phyloP scores from a whole-genome alignment of 2,113 vertebrate genomes.

The Megaceryle torquata region DNA sequence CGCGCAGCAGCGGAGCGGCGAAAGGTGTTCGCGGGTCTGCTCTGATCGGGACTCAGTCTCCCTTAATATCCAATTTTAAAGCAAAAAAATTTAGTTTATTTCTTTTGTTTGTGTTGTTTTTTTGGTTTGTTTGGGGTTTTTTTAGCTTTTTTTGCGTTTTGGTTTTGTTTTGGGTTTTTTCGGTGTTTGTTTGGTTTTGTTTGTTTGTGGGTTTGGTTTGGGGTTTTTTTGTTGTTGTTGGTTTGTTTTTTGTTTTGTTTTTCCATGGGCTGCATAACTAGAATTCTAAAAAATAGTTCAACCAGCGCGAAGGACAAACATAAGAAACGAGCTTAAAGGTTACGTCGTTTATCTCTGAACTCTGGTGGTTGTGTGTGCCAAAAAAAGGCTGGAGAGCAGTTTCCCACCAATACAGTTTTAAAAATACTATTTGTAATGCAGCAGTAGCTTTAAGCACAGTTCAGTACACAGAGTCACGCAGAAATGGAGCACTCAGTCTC shows the following conservation, averaged over 20 bases:
- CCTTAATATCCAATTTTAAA: neutral
- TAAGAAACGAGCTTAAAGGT: neutral
- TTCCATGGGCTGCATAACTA: neutral
- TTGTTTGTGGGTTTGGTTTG: neutral
- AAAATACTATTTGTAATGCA: neutral
- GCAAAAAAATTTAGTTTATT: neutral
- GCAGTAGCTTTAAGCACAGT: neutral
- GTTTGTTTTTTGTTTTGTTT: neutral
- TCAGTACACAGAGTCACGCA: fast-evolving
- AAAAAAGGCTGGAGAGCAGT: neutral
- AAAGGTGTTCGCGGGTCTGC: no score
- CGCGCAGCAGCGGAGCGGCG: neutral
- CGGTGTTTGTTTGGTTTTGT: neutral
- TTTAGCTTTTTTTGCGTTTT: no score
- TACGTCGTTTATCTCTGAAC: neutral
- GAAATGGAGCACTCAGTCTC: fast-evolving
- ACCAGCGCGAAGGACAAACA: neutral
- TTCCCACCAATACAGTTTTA: neutral
- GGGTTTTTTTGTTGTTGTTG: no score
- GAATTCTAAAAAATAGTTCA: neutral
- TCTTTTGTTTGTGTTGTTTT: neutral
- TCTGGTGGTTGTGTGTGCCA: neutral
- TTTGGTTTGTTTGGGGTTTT: neutral
- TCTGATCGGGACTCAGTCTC: neutral
- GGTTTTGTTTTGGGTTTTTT: no score